Evolutionary conservation across 2,888 invertebrate species (phyloP).

Genomic region (Drosophila merina): DNA sequence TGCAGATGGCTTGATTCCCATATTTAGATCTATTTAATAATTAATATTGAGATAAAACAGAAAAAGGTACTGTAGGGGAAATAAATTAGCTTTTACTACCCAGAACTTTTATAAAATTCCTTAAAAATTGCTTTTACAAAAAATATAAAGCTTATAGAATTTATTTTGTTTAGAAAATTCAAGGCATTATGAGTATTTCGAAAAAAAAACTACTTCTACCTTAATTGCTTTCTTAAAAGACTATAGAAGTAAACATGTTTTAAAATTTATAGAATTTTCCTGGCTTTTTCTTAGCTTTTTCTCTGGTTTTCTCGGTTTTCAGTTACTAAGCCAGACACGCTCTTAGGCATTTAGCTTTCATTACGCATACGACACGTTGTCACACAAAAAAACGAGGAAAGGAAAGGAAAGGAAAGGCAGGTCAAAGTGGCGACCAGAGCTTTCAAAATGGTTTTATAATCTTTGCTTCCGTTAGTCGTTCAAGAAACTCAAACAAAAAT

Average conservation of each 20-base stretch:
- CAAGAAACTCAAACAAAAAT: too few relatives aligned
- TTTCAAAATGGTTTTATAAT: slow-evolving; percentile 73
- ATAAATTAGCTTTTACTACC: too few relatives aligned
- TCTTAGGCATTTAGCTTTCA: slow-evolving; percentile 1
- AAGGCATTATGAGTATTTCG: too few relatives aligned
- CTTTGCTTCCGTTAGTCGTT: slow-evolving; percentile 62
- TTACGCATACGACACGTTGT: slow-evolving; percentile 41
- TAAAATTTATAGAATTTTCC: slow-evolving; percentile 1
- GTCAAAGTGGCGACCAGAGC: slow-evolving; percentile 30
- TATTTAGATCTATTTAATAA: not conserved
- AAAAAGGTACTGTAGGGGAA: not conserved
- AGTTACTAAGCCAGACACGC: slow-evolving; percentile 4
- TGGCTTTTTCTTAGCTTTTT: not conserved
- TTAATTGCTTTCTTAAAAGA: not conserved
- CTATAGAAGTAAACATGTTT: not conserved
- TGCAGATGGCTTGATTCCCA: not conserved
- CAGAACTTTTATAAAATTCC: too few relatives aligned
- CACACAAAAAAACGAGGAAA: slow-evolving; percentile 16
- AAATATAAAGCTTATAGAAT: too few relatives aligned
- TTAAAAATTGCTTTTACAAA: not conserved
- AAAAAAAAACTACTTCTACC: not conserved
- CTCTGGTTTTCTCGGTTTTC: too few relatives aligned
- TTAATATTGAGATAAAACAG: not conserved
- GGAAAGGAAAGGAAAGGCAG: slow-evolving; percentile 6
- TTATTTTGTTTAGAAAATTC: too few relatives aligned